Conservation (phyloP, 2,797 vertebrate species). For the Acropternis orthonyx region DNA sequence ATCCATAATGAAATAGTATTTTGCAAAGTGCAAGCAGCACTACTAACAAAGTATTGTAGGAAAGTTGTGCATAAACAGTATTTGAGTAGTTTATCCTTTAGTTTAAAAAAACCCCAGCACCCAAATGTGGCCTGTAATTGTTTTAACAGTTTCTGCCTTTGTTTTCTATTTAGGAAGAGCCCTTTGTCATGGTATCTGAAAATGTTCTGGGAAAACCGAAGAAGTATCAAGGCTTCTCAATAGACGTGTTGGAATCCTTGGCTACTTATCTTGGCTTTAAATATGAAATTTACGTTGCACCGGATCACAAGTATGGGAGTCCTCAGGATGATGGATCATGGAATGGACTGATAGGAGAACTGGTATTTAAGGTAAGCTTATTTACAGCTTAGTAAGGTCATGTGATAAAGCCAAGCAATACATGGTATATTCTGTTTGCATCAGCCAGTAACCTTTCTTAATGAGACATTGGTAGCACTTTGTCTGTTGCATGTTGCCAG, state of each 20-base stretch:
- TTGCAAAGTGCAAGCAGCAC: background rate
- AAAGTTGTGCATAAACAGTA: background rate
- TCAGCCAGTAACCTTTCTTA: background rate
- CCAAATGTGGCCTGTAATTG: background rate
- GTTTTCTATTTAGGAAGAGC: conserved; percentile 88
- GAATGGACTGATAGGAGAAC: conserved; percentile 95
- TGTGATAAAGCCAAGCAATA: background rate
- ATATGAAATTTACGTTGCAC: conserved; percentile 95
- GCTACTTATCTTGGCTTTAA: conserved; percentile 96
- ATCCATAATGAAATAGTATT: background rate
- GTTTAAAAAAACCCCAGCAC: fast-evolving
- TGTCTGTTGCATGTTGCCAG: background rate
- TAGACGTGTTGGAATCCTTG: conserved; percentile 94
- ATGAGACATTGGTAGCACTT: background rate
- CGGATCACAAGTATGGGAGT: conserved; percentile 96
- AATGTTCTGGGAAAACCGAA: conserved; percentile 97
- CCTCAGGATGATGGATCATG: conserved; percentile 91
- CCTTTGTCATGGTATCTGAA: conserved; percentile 99
- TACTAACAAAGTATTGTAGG: background rate
- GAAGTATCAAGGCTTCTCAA: conserved; percentile 97
- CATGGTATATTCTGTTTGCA: background rate
- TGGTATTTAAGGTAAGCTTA: conserved; percentile 92
- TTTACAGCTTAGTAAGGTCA: background rate
- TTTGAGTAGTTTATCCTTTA: background rate
- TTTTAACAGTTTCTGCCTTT: background rate